These are phyloP conservation scores for Thymelicus acteon DNA, from an alignment of 2,888 invertebrate genomes.

Conservation along the genomic window DNA sequence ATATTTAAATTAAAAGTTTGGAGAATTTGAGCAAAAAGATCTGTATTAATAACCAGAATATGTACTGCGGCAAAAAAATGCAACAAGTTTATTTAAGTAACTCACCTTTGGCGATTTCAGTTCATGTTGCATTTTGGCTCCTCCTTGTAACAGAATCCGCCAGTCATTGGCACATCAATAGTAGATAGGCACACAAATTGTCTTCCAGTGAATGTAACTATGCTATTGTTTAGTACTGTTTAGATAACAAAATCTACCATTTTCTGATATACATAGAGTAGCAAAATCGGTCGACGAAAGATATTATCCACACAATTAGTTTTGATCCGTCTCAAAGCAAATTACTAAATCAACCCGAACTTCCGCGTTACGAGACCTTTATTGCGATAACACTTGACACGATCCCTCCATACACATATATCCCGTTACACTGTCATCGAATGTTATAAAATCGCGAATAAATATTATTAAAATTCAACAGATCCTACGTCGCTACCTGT, in stretches of 20 bases:
- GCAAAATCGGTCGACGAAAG: background rate
- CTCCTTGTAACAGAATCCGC: constrained; percentile 6
- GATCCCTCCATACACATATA: constrained; percentile 24
- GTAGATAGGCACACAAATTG: background rate
- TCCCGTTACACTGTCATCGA: constrained; percentile 30
- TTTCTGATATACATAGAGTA: background rate
- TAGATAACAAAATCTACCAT: constrained; percentile 11
- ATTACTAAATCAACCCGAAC: constrained; percentile 12
- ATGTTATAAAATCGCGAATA: constrained; percentile 31
- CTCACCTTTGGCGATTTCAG: constrained; percentile 29
- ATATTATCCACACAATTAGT: constrained; percentile 2
- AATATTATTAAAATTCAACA: constrained; percentile 28
- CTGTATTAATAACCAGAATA: background rate
- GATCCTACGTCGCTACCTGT: constrained; percentile 25
- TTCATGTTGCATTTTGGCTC: constrained; percentile 17
- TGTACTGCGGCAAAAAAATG: constrained; percentile 1
- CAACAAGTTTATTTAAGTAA: constrained; percentile 27
- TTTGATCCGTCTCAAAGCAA: background rate
- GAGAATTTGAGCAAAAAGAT: too few relatives aligned
- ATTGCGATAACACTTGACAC: constrained; percentile 28
- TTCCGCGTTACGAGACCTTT: constrained; percentile 3
- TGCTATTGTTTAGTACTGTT: background rate
- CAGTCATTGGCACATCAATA: constrained; percentile 12
- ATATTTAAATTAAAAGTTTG: too few relatives aligned
- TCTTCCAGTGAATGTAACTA: background rate